These are phyloP conservation scores for Junonia oenone DNA, from an alignment of 2,888 invertebrate species.

Conservation along the genomic window DNA sequence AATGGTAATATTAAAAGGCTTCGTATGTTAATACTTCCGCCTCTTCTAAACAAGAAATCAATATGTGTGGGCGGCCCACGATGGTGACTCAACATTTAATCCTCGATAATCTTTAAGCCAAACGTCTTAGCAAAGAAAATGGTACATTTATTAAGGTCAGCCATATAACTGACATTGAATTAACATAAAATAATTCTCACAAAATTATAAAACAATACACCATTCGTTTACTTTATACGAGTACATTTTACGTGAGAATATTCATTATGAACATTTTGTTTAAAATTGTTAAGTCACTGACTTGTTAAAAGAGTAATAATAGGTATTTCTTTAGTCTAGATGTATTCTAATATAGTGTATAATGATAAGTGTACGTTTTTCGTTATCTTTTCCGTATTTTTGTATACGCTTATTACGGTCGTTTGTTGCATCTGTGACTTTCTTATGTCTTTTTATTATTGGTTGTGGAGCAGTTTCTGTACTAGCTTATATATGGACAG, in stretches of 20 bases:
- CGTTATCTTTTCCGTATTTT: no score
- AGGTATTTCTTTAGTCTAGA: no score
- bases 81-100: conserved; percentile 1
- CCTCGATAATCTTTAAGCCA: conserved; percentile 7
- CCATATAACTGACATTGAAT: not conserved
- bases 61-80: conserved; percentile 5
- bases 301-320: not conserved
- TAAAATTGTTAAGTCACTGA: not conserved
- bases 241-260: not conserved
- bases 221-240: not conserved
- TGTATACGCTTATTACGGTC: no score
- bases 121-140: not conserved
- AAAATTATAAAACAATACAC: not conserved
- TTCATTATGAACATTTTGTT: not conserved
- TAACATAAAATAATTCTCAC: not conserved
- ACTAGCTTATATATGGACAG: no score
- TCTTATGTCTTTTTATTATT: no score
- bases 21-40: not conserved
- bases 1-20: not conserved
- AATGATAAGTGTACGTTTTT: no score
- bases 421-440: no score
- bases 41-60: not conserved
- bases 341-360: no score
- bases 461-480: no score
- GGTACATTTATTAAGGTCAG: not conserved